These are phyloP conservation scores for Heliothis virescens DNA, from an alignment of 1,140 invertebrate genomes.

Conservation along the genomic window DNA sequence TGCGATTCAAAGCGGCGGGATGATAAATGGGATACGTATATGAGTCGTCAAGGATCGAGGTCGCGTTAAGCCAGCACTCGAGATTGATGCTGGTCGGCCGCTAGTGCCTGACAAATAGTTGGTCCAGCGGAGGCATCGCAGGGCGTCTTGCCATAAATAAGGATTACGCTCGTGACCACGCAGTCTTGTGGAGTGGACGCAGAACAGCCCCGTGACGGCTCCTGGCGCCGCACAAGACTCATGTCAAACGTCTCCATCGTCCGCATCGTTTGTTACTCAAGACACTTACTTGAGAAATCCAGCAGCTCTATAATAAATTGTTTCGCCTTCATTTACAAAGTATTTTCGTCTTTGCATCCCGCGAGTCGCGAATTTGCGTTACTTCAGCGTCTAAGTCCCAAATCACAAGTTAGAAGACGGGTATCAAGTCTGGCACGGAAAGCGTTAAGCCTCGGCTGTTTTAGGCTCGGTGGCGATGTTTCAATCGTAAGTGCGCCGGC, in stretches of 20 bases:
- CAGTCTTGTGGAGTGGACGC: constrained; percentile 77
- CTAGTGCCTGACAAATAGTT: constrained; percentile 80
- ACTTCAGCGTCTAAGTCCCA: constrained; percentile 79
- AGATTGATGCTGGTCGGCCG: constrained; percentile 79
- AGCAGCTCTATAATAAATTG: constrained; percentile 42
- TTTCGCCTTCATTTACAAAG: constrained; percentile 43
- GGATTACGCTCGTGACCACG: constrained; percentile 79
- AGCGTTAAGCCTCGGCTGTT: constrained; percentile 79
- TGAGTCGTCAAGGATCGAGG: constrained; percentile 55
- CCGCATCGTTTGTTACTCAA: constrained; percentile 62
- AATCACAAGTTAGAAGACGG: constrained; percentile 82
- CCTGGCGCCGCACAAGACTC: constrained; percentile 59
- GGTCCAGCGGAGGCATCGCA: constrained; percentile 77
- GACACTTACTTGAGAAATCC: constrained; percentile 49
- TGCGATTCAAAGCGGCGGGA: constrained; percentile 37
- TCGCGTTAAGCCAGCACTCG: constrained; percentile 64
- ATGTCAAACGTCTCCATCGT: constrained; percentile 63
- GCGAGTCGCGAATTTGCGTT: constrained; percentile 79
- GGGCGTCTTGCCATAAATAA: constrained; percentile 84
- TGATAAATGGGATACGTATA: constrained; percentile 54
- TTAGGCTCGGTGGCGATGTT: constrained; percentile 75
- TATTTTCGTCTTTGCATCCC: constrained; percentile 19
- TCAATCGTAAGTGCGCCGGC: constrained; percentile 73
- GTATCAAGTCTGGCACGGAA: constrained; percentile 75
- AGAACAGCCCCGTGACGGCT: constrained; percentile 69